Conservation (phyloP, 2,888 invertebrate genomes). For the Druceiella hillmani region DNA sequence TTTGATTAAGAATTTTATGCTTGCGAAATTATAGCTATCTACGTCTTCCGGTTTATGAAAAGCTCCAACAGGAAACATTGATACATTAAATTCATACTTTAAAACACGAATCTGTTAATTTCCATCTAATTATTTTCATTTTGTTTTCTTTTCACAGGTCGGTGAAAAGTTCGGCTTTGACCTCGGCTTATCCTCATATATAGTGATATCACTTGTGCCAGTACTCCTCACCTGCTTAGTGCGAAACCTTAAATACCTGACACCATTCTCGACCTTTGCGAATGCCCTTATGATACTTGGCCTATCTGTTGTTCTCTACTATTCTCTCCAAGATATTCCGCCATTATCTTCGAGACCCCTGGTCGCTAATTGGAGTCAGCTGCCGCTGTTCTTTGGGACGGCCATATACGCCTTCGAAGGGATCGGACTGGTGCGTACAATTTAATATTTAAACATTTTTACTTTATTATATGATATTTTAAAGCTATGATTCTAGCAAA, state of each 20-base stretch:
- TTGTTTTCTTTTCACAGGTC: constrained; percentile 49
- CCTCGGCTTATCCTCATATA: constrained; percentile 63
- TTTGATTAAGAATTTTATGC: too few species aligned
- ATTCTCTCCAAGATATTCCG: constrained; percentile 68
- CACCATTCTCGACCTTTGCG: constrained; percentile 73
- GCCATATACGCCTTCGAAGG: constrained; percentile 97
- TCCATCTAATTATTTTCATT: constrained; percentile 7
- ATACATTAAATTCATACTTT: too few species aligned
- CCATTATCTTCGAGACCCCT: constrained; percentile 53
- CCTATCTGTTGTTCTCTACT: constrained; percentile 69
- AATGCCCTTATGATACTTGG: constrained; percentile 73
- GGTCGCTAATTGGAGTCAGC: constrained; percentile 54
- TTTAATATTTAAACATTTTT: not conserved
- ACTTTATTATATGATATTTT: not conserved
- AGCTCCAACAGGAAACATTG: too few species aligned
- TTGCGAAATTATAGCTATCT: too few species aligned
- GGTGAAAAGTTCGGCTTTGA: constrained; percentile 57
- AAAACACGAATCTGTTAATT: not conserved
- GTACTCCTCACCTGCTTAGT: constrained; percentile 70
- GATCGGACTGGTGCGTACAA: constrained; percentile 70
- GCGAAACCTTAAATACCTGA: constrained; percentile 68
- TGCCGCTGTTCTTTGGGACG: constrained; percentile 93
- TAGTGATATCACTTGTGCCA: constrained; percentile 67
- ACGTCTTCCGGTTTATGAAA: too few species aligned
- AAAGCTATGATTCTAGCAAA: not conserved